These are phyloP conservation scores for Polypedilum pembai DNA, from an alignment of 1,140 invertebrate genomes.

Conservation along the genomic window DNA sequence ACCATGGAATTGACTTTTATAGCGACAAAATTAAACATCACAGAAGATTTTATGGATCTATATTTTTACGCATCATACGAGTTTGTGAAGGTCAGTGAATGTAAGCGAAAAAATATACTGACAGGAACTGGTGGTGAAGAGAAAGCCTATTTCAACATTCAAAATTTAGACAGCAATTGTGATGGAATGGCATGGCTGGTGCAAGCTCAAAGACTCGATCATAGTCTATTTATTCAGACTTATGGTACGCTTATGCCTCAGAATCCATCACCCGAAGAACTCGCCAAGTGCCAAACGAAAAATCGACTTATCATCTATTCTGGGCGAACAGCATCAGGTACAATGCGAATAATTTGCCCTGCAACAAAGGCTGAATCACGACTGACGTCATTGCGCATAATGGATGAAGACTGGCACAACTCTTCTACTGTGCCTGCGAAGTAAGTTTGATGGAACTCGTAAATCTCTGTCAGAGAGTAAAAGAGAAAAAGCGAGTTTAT, in stretches of 20 bases:
- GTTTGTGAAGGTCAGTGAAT: conserved; percentile 55
- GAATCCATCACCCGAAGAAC: conserved; percentile 48
- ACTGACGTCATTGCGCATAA: conserved; percentile 61
- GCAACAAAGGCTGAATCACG: conserved; percentile 53
- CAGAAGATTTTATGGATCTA: conserved; percentile 60
- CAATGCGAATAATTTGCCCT: conserved; percentile 68
- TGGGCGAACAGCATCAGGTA: conserved; percentile 49
- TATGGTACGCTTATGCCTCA: conserved; percentile 56
- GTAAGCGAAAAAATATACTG: conserved; percentile 55
- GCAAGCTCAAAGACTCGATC: conserved; percentile 58
- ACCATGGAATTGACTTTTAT: conserved; percentile 56
- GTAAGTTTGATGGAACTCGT: conserved; percentile 34
- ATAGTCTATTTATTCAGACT: conserved; percentile 63
- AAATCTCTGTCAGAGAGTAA: conserved; percentile 21
- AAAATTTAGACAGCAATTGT: conserved; percentile 57
- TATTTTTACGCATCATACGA: conserved; percentile 62
- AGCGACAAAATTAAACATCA: conserved; percentile 56
- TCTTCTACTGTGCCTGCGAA: conserved; percentile 40
- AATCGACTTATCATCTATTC: conserved; percentile 58
- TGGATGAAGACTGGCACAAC: conserved; percentile 64
- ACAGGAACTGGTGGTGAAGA: conserved; percentile 55
- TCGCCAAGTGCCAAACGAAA: conserved; percentile 52
- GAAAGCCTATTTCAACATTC: conserved; percentile 50
- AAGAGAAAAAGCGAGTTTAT: conserved; percentile 31
- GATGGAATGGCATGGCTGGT: conserved; percentile 66